Conservation (phyloP, 2,113 vertebrate species). For the Lasiurus cinereus region DNA sequence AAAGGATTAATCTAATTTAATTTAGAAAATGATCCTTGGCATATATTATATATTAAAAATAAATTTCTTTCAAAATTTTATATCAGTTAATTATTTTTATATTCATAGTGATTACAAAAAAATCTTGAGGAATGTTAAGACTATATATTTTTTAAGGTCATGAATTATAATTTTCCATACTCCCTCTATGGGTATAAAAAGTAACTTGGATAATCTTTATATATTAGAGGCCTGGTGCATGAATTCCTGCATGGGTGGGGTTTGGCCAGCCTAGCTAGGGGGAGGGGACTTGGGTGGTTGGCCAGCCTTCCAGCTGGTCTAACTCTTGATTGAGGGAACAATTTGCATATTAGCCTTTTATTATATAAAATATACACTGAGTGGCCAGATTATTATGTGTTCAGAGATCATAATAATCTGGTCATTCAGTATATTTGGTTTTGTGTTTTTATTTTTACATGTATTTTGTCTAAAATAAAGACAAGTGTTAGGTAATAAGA, state of each 20-base stretch:
- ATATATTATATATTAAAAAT: constrained; percentile 1
- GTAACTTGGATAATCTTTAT: neutral
- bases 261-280: too few relatives aligned
- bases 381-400: too few relatives aligned
- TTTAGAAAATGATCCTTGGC: neutral
- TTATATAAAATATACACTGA: too few relatives aligned
- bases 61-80: neutral
- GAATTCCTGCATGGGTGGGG: too few relatives aligned
- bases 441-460: neutral
- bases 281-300: too few relatives aligned
- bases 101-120: neutral
- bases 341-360: too few relatives aligned
- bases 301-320: too few relatives aligned
- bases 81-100: constrained; percentile 4
- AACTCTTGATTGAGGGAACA: too few relatives aligned
- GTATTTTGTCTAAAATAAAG: neutral
- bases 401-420: too few relatives aligned
- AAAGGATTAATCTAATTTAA: neutral
- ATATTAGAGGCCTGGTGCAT: too few relatives aligned
- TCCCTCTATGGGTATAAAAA: neutral
- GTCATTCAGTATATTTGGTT: neutral
- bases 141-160: neutral
- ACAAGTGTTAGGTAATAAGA: neutral
- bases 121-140: neutral
- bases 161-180: neutral